phyloP scores from a whole-genome alignment of 2,888 invertebrate species.

The Drosophila phalerata region DNA sequence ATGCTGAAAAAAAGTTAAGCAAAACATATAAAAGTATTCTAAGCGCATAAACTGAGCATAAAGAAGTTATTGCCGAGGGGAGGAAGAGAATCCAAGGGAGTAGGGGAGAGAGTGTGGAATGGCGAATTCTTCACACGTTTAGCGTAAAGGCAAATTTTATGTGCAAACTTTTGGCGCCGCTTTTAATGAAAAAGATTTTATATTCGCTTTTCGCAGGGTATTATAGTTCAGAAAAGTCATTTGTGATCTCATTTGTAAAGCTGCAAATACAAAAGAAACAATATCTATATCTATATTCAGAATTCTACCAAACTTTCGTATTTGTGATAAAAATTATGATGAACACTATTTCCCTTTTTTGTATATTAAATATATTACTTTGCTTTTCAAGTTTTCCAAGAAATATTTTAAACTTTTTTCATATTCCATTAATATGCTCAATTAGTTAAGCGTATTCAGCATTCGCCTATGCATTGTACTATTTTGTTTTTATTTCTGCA shows the following conservation, averaged over 20 bases:
- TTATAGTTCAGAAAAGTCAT: not conserved
- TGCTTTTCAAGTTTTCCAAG: no score
- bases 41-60: slow-evolving; percentile 58
- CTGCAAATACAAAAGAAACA: not conserved
- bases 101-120: not conserved
- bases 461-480: not conserved
- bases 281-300: not conserved
- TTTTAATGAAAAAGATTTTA: slow-evolving; percentile 55
- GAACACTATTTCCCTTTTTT: no score
- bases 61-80: slow-evolving; percentile 23
- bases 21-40: slow-evolving; percentile 60
- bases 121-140: slow-evolving; percentile 66
- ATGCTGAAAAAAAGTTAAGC: slow-evolving; percentile 17
- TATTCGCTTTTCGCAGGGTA: slow-evolving; percentile 7
- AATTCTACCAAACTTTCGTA: no score
- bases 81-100: accelerated
- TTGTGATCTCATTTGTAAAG: not conserved
- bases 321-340: no score
- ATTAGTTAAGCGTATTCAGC: slow-evolving; percentile 4
- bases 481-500: not conserved
- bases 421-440: not conserved
- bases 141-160: slow-evolving; percentile 61
- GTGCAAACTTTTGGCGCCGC: slow-evolving; percentile 50
- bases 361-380: no score
- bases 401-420: no score